Evolutionary conservation across 2,113 vertebrate genomes (phyloP).

Genomic region (Micronycteris hirsuta): DNA sequence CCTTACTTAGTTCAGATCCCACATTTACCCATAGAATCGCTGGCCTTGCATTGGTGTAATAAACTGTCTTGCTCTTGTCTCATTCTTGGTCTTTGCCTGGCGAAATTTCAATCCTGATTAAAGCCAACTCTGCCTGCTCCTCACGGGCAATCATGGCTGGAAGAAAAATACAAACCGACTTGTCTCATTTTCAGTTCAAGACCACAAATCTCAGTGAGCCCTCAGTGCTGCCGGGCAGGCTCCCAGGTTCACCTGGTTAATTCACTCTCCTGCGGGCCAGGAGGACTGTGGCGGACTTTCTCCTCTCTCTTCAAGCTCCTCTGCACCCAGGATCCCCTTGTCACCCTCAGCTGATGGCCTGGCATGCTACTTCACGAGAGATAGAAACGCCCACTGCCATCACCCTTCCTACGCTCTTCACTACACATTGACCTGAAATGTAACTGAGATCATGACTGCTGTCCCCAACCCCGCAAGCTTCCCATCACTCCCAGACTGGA

Average conservation of each 20-base stretch:
- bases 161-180: background rate
- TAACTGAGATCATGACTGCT: background rate
- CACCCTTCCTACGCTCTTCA: background rate
- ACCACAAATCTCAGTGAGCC: background rate
- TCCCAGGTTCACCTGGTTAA: background rate
- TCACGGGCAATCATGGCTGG: background rate
- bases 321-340: background rate
- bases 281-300: background rate
- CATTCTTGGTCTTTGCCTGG: slow-evolving; percentile 13
- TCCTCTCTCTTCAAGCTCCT: background rate
- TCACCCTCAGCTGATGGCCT: background rate
- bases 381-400: background rate
- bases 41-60: background rate
- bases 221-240: background rate
- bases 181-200: slow-evolving; percentile 54
- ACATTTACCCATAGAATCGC: background rate
- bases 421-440: too few species aligned
- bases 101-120: slow-evolving; percentile 30
- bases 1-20: background rate
- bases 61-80: background rate
- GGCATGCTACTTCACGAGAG: background rate
- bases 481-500: background rate
- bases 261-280: background rate
- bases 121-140: background rate
- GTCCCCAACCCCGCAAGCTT: background rate